These are phyloP conservation scores for Oceanodroma leucorhoa DNA, from an alignment of 2,797 vertebrate species.

Conservation along the genomic window DNA sequence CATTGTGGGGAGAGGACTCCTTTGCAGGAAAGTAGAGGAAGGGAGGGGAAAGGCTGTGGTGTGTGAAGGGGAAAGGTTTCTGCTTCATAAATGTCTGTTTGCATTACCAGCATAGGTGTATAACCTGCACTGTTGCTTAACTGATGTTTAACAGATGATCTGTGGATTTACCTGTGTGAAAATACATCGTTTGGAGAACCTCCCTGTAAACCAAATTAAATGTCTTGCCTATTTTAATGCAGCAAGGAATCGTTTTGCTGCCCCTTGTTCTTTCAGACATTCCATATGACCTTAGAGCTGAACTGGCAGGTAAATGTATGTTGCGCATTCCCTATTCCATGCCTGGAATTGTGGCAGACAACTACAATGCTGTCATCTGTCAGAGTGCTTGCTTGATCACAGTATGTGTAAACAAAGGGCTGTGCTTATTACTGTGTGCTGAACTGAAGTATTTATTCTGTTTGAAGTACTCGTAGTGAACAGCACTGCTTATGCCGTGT, in stretches of 20 bases:
- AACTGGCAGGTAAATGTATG: neutral
- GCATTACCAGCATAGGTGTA: accelerated
- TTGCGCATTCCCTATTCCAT: neutral
- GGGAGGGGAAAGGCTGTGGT: neutral
- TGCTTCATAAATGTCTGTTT: neutral
- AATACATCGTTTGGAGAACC: neutral
- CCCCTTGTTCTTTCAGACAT: neutral
- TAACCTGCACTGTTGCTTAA: neutral
- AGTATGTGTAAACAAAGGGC: neutral
- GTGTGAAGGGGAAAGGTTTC: neutral
- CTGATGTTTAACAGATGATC: neutral
- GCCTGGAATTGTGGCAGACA: neutral
- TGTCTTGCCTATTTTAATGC: neutral
- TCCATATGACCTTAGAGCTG: neutral
- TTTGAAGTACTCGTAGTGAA: neutral
- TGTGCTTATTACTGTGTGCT: neutral
- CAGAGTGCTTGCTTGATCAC: neutral
- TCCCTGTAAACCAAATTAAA: neutral
- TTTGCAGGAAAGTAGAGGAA: neutral
- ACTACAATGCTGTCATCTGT: neutral
- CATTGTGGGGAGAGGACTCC: neutral
- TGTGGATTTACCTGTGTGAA: neutral
- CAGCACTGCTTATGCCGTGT: neutral
- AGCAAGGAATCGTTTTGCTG: neutral
- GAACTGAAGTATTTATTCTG: neutral